Evolutionary conservation across 2,113 vertebrate species (phyloP), one percentile per base, ranked within the genome.

Genomic region (Leucoraja erinaceus): DNA sequence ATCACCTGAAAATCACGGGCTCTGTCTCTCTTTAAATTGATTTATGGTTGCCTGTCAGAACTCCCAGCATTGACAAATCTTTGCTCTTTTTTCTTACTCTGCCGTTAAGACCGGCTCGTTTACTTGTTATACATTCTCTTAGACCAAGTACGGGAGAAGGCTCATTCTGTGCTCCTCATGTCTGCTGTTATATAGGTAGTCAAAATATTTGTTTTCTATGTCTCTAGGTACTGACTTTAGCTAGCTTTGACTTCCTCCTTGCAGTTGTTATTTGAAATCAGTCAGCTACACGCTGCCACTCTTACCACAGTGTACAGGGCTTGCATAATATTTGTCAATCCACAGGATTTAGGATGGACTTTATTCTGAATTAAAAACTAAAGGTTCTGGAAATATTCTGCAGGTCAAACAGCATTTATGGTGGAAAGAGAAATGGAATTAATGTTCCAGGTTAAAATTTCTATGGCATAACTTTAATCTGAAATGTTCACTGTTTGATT

Each of bases 211-310:
- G 54, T 28, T 18, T 47, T 84, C 59, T 28, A 76, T 94, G 75
- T 90, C 0, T 0, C 93, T 93, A 97, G 95, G 95, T 97, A 94
- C 93, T 97, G 91, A 96, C 95, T 59, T 94, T 97, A 93, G 95
- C 96, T 93, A 98, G 95, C 93, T 74, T 93, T 96, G 90, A 96
- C 95, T 0, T 90, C 96, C 54, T 95, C 95, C 90, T 96, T 96
- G 95, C 94, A 96, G 75, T 94, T 97, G 5, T 94, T 98, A 59
- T 97, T 96, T 95, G 96, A 97, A 95, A 97, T 96, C 90, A 96
- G 94, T 14, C 94, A 95, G 93, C 96, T 97, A 70, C 96, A 95
- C 93, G 96, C 96, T 72, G 96, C 93, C 3, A 96, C 95, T 90
- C 97, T 96, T 61, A 95, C 96, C 28, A 97, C 95, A 14, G 95